Conservation (phyloP, 2,113 vertebrate species). For the Syrmaticus mikado region DNA sequence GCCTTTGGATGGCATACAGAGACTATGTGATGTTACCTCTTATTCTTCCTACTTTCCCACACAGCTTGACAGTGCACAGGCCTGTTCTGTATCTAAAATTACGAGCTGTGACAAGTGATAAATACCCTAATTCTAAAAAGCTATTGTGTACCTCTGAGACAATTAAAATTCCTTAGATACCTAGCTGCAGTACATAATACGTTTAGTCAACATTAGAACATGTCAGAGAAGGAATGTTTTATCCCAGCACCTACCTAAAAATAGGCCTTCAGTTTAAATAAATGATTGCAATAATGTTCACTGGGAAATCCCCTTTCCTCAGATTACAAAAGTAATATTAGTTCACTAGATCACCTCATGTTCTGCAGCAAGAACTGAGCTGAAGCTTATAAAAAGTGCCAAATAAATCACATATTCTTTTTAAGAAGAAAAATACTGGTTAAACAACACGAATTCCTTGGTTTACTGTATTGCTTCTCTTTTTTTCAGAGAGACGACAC, state of each 20-base stretch:
- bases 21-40: slow-evolving; percentile 34
- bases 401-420: neutral
- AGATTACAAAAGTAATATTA: slow-evolving; percentile 17
- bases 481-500: neutral
- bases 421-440: neutral
- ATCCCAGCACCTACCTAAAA: slow-evolving; percentile 51
- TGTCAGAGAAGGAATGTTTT: slow-evolving; percentile 48
- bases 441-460: neutral
- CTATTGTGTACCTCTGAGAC: slow-evolving; percentile 57
- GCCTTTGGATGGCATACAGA: slow-evolving; percentile 49
- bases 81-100: slow-evolving; percentile 62
- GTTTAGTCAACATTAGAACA: slow-evolving; percentile 59
- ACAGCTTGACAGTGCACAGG: slow-evolving; percentile 49
- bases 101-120: slow-evolving; percentile 68
- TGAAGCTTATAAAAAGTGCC: neutral
- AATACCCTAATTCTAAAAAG: slow-evolving; percentile 64
- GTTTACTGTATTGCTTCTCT: neutral
- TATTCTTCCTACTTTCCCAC: slow-evolving; percentile 50
- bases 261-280: slow-evolving; percentile 55
- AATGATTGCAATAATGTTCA: slow-evolving; percentile 17
- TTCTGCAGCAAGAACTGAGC: neutral
- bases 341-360: neutral
- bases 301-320: slow-evolving; percentile 48
- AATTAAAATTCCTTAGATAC: slow-evolving; percentile 71
- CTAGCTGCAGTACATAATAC: slow-evolving; percentile 65